Conservation (phyloP, 2,888 invertebrate species). For the Melolontha melolontha region DNA sequence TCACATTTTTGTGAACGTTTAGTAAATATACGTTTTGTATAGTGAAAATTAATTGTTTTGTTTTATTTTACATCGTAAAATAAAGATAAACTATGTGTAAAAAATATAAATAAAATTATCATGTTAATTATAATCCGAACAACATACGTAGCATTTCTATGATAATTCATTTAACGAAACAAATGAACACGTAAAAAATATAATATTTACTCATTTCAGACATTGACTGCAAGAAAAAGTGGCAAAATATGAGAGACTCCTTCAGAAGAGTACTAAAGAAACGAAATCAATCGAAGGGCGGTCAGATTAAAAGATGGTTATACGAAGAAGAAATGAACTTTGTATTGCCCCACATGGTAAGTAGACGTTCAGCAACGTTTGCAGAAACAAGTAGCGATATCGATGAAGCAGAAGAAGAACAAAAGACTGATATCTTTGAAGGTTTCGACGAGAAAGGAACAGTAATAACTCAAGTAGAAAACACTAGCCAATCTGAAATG, state of each 20-base stretch:
- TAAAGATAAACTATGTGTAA: too few species aligned
- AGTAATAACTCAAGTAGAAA: neutral
- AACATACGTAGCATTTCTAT: too few species aligned
- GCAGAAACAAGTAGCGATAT: neutral
- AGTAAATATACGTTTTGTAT: too few species aligned
- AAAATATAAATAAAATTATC: too few species aligned
- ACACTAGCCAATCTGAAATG: neutral
- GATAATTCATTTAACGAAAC: too few species aligned
- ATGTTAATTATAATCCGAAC: too few species aligned
- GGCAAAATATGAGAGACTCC: conserved; percentile 9
- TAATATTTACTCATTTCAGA: too few species aligned
- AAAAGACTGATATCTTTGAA: neutral
- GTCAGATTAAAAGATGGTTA: conserved; percentile 1
- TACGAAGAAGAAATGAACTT: conserved; percentile 5
- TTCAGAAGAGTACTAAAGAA: conserved; percentile 10
- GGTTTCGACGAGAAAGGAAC: neutral
- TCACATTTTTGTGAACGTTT: too few species aligned
- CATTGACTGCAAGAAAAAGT: conserved; percentile 3
- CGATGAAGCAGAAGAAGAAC: neutral
- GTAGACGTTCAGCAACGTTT: neutral
- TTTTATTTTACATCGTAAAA: too few species aligned
- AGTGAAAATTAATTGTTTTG: too few species aligned
- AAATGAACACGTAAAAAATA: too few species aligned
- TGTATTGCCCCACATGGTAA: neutral
- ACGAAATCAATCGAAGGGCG: neutral